phyloP scores from a whole-genome alignment of 2,888 invertebrate genomes.

The Trissolcus japonicus region DNA sequence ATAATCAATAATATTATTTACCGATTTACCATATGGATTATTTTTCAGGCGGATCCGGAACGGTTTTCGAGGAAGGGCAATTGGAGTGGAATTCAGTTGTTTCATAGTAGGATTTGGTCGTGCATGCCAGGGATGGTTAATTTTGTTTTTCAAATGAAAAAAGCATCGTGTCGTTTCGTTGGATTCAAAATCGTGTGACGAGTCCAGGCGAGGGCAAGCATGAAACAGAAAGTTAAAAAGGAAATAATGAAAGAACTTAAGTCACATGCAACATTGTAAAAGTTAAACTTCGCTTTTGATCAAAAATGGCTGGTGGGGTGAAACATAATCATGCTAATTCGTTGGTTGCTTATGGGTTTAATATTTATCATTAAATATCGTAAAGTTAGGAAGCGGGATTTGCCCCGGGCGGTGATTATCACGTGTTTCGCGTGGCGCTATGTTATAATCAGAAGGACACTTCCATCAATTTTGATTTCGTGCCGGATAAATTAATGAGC shows the following conservation, averaged over 20 bases:
- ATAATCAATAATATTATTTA: constrained; percentile 33
- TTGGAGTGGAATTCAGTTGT: constrained; percentile 36
- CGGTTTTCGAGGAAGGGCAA: constrained; percentile 21
- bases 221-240: constrained; percentile 77
- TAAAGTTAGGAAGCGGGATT: constrained; percentile 1
- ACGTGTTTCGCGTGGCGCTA: constrained; percentile 14
- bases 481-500: constrained; percentile 15
- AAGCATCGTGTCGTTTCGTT: constrained; percentile 65
- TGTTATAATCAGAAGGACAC: constrained; percentile 25
- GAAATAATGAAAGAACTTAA: constrained; percentile 73
- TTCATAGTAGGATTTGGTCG: constrained; percentile 33
- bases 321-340: constrained; percentile 48
- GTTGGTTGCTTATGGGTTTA: constrained; percentile 38
- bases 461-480: constrained; percentile 12
- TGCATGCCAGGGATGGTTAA: constrained; percentile 49
- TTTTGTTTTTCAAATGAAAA: constrained; percentile 56
- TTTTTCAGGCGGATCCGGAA: constrained; percentile 28
- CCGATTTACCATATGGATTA: constrained; percentile 38
- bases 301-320: constrained; percentile 31
- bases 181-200: constrained; percentile 73
- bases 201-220: constrained; percentile 76
- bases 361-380: constrained; percentile 30
- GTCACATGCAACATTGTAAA: constrained; percentile 61
- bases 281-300: constrained; percentile 33
- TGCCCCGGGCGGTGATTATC: constrained; percentile 13